phyloP scores from a whole-genome alignment of 2,113 vertebrate genomes.

The Pimephales promelas region DNA sequence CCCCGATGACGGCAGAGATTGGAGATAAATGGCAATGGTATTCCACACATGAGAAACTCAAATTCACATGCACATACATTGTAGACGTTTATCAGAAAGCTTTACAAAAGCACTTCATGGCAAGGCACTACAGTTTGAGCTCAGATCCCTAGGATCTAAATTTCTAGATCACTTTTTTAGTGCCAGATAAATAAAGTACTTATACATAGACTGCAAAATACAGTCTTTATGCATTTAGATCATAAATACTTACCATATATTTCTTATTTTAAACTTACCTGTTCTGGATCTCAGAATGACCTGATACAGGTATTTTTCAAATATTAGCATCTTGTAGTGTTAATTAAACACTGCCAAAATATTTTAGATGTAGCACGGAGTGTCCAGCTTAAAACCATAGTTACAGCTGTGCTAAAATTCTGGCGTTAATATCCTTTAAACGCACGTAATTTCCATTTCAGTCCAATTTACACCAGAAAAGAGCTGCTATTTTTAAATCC shows the following conservation, averaged over 20 bases:
- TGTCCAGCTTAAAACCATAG: conserved; percentile 17
- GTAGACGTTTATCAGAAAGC: conserved; percentile 20
- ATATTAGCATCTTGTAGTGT: not conserved
- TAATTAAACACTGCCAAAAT: conserved; percentile 14
- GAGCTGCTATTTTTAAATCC: conserved; percentile 2
- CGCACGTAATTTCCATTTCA: conserved; percentile 16
- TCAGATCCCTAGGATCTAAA: not conserved
- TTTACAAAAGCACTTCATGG: conserved; percentile 46
- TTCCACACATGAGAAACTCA: conserved; percentile 42
- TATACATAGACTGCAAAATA: not conserved
- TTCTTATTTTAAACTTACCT: conserved; percentile 69
- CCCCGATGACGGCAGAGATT: conserved; percentile 54
- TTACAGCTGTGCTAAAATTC: conserved; percentile 23
- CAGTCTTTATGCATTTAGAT: conserved; percentile 20
- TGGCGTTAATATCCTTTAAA: conserved; percentile 19
- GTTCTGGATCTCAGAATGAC: conserved; percentile 50
- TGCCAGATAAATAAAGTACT: not conserved
- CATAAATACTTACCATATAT: conserved; percentile 64
- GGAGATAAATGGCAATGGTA: conserved; percentile 48
- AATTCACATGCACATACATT: conserved; percentile 3
- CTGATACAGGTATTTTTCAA: conserved; percentile 29
- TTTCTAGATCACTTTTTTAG: not conserved
- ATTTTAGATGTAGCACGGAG: not conserved
- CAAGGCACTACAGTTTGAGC: conserved; percentile 42
- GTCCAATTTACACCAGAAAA: conserved; percentile 31